Conservation (phyloP, 2,113 vertebrate genomes). For the Athene cunicularia region DNA sequence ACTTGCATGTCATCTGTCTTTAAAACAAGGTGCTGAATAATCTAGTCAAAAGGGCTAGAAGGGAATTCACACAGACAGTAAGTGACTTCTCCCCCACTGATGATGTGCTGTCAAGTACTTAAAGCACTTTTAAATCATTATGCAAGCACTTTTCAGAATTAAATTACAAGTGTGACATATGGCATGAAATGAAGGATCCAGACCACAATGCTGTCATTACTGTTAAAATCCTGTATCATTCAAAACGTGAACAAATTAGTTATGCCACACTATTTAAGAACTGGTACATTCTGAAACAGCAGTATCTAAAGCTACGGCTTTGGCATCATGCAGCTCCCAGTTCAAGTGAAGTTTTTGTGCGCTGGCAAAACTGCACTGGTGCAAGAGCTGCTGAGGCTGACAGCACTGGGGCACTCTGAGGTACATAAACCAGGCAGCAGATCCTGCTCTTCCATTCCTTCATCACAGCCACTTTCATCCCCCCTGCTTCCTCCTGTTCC, state of each 20-base stretch:
- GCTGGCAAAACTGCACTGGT: background rate
- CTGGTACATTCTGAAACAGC: background rate
- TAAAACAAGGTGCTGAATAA: conserved; percentile 61
- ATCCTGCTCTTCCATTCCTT: background rate
- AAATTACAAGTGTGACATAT: conserved; percentile 54
- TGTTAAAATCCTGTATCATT: conserved; percentile 38
- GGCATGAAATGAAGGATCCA: conserved; percentile 49
- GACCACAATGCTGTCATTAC: conserved; percentile 49
- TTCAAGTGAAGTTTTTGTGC: background rate
- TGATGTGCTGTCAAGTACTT: conserved; percentile 45
- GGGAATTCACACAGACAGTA: conserved; percentile 39
- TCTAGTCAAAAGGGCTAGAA: conserved; percentile 37
- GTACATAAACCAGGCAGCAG: background rate
- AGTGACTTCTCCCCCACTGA: background rate
- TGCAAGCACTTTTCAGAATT: conserved; percentile 55
- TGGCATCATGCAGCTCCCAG: background rate
- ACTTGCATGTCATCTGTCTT: conserved; percentile 35
- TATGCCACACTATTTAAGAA: background rate
- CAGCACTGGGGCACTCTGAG: background rate
- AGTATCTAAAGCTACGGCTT: background rate
- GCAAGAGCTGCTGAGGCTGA: background rate
- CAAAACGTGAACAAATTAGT: background rate
- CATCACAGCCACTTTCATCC: background rate
- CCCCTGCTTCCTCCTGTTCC: background rate
- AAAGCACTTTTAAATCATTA: conserved; percentile 55